Evolutionary conservation across 1,140 invertebrate genomes (phyloP).

Genomic region (Aporrectodea caliginosa): DNA sequence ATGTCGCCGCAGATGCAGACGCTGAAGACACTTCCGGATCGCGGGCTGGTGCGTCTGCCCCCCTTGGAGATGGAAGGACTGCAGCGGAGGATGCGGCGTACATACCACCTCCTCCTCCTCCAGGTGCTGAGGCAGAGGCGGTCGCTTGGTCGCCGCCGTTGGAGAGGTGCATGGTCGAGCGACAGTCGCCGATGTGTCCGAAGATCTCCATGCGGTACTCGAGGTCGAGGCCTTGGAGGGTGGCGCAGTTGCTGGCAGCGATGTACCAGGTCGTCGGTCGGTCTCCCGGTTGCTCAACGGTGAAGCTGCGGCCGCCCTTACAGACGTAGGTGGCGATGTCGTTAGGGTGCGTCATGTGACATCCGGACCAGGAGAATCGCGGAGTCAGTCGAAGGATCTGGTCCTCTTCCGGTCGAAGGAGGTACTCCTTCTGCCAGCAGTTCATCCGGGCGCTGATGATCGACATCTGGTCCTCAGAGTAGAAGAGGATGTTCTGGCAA

Average conservation of each 20-base stretch:
- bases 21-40: not conserved
- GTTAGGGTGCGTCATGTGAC: conserved; percentile 18
- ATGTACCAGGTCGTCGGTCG: conserved; percentile 30
- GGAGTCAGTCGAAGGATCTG: conserved; percentile 28
- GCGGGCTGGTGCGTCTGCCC: not conserved
- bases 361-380: conserved; percentile 26
- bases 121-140: not conserved
- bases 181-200: conserved; percentile 5
- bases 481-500: conserved; percentile 26
- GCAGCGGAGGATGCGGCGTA: not conserved
- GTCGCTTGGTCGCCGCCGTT: no score
- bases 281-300: not conserved
- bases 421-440: conserved; percentile 30
- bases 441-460: conserved; percentile 20
- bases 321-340: conserved; percentile 16
- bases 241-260: conserved; percentile 23
- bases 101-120: no score
- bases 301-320: conserved; percentile 25
- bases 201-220: conserved; percentile 19
- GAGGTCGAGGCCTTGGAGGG: conserved; percentile 7
- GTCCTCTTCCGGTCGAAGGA: conserved; percentile 22
- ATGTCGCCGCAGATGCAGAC: not conserved
- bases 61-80: not conserved
- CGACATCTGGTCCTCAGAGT: conserved; percentile 26
- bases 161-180: not conserved